Evolutionary conservation across 2,888 invertebrate genomes (phyloP).

Genomic region (Margaritifera margaritifera): DNA sequence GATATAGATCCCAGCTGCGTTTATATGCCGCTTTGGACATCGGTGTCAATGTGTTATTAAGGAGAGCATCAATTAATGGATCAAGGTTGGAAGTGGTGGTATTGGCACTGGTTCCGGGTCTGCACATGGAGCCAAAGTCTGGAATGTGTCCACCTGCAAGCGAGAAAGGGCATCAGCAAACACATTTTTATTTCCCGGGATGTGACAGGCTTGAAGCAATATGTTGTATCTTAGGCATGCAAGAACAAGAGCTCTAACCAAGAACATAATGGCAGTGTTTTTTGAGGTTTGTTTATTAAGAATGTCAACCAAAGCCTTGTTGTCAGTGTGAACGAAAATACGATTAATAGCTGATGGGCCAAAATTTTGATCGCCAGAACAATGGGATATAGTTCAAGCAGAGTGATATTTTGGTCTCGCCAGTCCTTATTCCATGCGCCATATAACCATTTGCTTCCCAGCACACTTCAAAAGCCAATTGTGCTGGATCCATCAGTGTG

Average conservation of each 20-base stretch:
- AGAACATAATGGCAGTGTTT: neutral
- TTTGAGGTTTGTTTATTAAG: neutral
- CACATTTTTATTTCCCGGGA: neutral
- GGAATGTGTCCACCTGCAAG: neutral
- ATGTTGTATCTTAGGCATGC: slow-evolving; percentile 2
- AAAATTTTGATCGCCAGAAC: too few species aligned
- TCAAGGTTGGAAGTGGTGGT: neutral
- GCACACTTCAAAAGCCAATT: slow-evolving; percentile 6
- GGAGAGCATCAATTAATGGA: too few species aligned
- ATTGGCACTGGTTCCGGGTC: slow-evolving; percentile 1
- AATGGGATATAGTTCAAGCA: too few species aligned
- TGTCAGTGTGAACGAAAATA: too few species aligned
- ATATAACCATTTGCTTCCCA: neutral
- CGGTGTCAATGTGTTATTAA: too few species aligned
- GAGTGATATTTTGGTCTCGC: too few species aligned
- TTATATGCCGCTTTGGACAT: too few species aligned
- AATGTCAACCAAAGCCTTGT: too few species aligned
- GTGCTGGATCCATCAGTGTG: neutral
- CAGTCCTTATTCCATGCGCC: too few species aligned
- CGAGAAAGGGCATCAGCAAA: slow-evolving; percentile 1
- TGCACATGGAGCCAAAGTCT: neutral
- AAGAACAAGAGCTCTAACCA: slow-evolving; percentile 3
- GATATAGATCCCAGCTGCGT: too few species aligned
- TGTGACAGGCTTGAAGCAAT: neutral
- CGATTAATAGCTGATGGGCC: too few species aligned